Evolutionary conservation across 2,797 vertebrate genomes (phyloP).

Genomic region (Sus cebifrons): DNA sequence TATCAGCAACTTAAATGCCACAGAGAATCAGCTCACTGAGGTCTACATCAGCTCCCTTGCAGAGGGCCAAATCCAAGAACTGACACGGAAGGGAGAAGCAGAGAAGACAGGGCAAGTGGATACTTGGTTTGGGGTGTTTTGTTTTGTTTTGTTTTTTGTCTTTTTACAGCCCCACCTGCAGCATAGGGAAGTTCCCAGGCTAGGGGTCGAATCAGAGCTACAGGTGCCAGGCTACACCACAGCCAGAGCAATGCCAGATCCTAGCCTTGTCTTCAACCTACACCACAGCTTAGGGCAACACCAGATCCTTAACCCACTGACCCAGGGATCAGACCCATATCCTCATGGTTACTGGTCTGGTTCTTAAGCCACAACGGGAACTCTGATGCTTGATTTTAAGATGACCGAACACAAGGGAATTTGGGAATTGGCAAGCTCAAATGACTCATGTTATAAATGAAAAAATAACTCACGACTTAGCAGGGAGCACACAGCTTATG

Average conservation of each 20-base stretch:
- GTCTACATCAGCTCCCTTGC: not conserved
- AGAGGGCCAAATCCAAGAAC: not conserved
- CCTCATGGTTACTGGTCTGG: no score
- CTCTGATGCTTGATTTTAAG: not conserved
- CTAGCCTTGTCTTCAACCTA: no score
- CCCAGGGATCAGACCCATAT: no score
- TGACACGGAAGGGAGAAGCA: not conserved
- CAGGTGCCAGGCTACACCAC: no score
- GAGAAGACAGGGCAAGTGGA: not conserved
- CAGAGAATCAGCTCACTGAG: not conserved
- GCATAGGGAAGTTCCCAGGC: no score
- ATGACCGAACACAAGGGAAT: not conserved
- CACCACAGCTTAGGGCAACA: no score
- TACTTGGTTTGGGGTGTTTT: not conserved
- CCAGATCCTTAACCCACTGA: no score
- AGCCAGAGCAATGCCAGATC: no score
- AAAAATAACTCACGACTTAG: not conserved
- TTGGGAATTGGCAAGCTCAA: not conserved
- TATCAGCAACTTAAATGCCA: not conserved
- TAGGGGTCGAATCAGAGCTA: no score
- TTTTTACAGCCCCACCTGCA: no score
- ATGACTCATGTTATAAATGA: not conserved
- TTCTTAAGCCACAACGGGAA: no score
- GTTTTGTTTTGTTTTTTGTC: no score
- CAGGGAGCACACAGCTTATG: not conserved